A percentile compares a stretch with the other conserved stretches of the same genome.
phyloP scores from a whole-genome alignment of 2,797 vertebrate species.

The Labeo calbasu region DNA sequence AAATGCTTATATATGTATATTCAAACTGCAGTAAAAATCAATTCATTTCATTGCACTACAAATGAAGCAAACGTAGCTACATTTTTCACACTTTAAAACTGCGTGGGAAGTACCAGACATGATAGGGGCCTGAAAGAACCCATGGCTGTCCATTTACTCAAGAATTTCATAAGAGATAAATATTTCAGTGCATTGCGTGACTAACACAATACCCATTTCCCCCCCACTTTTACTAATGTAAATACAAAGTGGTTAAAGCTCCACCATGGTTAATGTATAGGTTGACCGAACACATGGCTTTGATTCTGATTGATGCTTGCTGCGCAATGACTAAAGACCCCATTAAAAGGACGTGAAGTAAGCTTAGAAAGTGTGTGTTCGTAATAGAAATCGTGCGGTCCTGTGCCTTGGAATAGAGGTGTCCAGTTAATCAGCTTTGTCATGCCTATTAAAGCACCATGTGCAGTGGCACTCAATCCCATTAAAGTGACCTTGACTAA shows the following conservation, averaged over 20 bases:
- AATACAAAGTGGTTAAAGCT: background rate
- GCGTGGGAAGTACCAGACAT: background rate
- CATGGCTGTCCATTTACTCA: background rate
- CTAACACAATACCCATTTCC: background rate
- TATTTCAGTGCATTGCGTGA: background rate
- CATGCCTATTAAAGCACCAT: slow-evolving; percentile 75
- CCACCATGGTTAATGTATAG: background rate
- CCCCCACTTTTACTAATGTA: background rate
- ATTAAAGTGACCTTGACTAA: slow-evolving; percentile 81
- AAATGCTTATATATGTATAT: too few relatives aligned
- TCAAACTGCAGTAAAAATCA: background rate
- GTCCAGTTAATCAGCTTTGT: slow-evolving; percentile 80
- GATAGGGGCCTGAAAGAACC: background rate
- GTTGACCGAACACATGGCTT: background rate
- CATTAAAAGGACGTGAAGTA: slow-evolving; percentile 15
- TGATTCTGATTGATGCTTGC: slow-evolving; percentile 9
- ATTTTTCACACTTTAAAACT: background rate
- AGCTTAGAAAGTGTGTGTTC: background rate
- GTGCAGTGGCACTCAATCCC: slow-evolving; percentile 73
- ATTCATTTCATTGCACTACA: background rate
- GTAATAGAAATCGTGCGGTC: slow-evolving; percentile 17
- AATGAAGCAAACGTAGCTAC: background rate
- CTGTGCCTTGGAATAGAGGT: slow-evolving; percentile 45
- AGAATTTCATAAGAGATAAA: background rate
- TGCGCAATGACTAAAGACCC: background rate